Base-by-base conservation (phyloP, 2,888 invertebrate genomes). In the Folsomia candida region DNA sequence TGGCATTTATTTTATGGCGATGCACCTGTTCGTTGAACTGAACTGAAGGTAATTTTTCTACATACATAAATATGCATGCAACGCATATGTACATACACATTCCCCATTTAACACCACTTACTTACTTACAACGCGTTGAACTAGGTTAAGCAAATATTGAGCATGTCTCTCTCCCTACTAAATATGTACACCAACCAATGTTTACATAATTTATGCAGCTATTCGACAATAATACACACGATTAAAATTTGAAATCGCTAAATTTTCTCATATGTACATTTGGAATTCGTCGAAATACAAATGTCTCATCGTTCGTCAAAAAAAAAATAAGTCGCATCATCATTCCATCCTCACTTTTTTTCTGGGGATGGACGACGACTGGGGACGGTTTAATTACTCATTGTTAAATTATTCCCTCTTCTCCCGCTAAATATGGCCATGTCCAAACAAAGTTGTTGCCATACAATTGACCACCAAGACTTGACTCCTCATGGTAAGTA, bases 121-220 rank as follows among this genome's bases (percentile, higher is more conserved):
- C 18, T 47, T 47, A 47, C 47, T 47, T 47, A 47, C 47, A 47
- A 11, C 47, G 11, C 54, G 22, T 54, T 18, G 20, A 18, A 54
- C 20, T 54, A n/a, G 54, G 54, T 54, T 54, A 54, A 54, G 54
- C n/a, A 54, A 54, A 54, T 47, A 47, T 6, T 54, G 11, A 18
- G n/a, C 54, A 20, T 54, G 14, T 37, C n/a, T n/a, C n/a, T n/a
- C n/a, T 37, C 4, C 4, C 37, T 37, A 14, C 37, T 37, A 37
- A 37, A 37, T 37, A 37, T 14, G 4, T 14, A 9, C 14, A 37
- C 4, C 6, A 6, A 54, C 54, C 20, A 54, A 54, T 54, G n/a
- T 54, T 54, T 54, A 54, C 54, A 54, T 54, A 54, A 54, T 54
- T 54, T 54, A 54, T 54, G 54, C 54, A 54, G 54, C 20, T 54